These are phyloP conservation scores for Pachymerium ferrugineum DNA, from an alignment of 2,888 invertebrate species.

Conservation along the genomic window DNA sequence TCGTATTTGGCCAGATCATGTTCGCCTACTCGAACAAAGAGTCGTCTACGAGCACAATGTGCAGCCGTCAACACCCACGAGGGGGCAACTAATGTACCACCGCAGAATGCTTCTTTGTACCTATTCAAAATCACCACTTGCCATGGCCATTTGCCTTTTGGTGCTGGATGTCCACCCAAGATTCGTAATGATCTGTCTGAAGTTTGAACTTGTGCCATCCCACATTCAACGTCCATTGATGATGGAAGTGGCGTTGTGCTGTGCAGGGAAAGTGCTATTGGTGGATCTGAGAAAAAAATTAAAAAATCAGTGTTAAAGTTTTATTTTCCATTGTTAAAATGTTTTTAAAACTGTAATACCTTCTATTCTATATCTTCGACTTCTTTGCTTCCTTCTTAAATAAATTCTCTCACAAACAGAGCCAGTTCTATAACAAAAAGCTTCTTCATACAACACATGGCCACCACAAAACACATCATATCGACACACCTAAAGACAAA, in stretches of 20 bases:
- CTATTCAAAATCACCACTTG: constrained; percentile 77
- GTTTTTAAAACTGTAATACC: not conserved
- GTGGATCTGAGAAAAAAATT: too few species aligned
- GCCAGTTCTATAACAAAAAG: constrained; percentile 76
- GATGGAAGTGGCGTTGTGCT: not conserved
- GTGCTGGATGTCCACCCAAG: constrained; percentile 75
- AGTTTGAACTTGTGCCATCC: constrained; percentile 31
- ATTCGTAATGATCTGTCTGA: constrained; percentile 57
- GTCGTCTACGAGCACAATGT: constrained; percentile 71
- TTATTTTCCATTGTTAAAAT: not conserved
- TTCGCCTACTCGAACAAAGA: constrained; percentile 77
- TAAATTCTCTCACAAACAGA: constrained; percentile 63
- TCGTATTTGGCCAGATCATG: constrained; percentile 70
- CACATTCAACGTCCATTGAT: too few species aligned
- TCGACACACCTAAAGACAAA: constrained; percentile 61
- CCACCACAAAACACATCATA: constrained; percentile 67
- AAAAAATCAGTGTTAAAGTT: too few species aligned
- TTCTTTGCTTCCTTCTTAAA: constrained; percentile 10
- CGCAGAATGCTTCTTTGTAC: constrained; percentile 78
- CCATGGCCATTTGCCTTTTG: constrained; percentile 87
- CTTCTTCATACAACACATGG: constrained; percentile 71
- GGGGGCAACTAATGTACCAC: constrained; percentile 73
- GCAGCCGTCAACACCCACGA: constrained; percentile 83
- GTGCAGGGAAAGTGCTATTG: not conserved
- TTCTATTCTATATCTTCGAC: not conserved